phyloP scores from a whole-genome alignment of 2,113 vertebrate genomes.

The Chloebia gouldiae region DNA sequence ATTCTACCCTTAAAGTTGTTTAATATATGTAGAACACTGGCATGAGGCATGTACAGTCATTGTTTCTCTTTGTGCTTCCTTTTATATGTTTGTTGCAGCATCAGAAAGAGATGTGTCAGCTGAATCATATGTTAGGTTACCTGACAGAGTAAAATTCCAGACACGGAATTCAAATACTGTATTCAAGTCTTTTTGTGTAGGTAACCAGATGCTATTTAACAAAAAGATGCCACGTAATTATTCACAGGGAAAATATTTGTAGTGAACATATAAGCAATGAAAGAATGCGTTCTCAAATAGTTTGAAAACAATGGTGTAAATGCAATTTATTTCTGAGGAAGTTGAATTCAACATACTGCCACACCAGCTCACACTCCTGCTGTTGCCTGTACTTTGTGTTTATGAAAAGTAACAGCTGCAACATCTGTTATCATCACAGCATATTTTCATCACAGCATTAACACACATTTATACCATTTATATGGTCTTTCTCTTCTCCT shows the following conservation, averaged over 20 bases:
- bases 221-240: not conserved
- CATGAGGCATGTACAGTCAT: not conserved
- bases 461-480: not conserved
- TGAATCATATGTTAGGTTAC: not conserved
- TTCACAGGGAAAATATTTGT: conserved; percentile 42
- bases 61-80: not conserved
- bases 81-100: not conserved
- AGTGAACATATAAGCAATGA: not conserved
- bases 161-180: not conserved
- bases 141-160: not conserved
- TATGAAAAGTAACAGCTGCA: conserved; percentile 35
- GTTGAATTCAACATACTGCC: not conserved
- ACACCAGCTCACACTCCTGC: not conserved
- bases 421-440: conserved; percentile 13
- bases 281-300: not conserved
- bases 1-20: not conserved
- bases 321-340: not conserved
- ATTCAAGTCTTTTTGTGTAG: conserved; percentile 1
- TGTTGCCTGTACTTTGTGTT: conserved; percentile 21
- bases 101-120: not conserved
- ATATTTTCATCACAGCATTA: not conserved
- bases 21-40: not conserved
- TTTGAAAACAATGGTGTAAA: not conserved
- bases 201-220: conserved; percentile 23
- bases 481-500: not conserved